Conservation (phyloP, 2,797 vertebrate species). For the Luscinia luscinia region DNA sequence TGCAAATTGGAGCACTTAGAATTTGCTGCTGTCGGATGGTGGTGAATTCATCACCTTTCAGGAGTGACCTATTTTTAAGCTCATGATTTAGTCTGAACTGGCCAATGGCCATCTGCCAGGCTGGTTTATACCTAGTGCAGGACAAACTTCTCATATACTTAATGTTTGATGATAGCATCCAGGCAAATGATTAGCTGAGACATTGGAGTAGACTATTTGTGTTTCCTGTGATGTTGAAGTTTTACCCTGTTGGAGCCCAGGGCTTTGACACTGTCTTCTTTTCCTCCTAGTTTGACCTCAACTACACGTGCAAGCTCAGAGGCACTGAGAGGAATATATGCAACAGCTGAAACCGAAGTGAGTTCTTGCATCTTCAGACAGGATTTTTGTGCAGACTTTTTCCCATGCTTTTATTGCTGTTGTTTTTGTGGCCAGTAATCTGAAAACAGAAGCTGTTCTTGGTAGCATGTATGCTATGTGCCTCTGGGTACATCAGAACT, state of each 20-base stretch:
- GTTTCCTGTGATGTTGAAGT: background rate
- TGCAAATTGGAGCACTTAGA: background rate
- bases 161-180: background rate
- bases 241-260: background rate
- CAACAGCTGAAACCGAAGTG: conserved; percentile 90
- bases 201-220: background rate
- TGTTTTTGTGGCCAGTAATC: background rate
- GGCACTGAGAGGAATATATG: conserved; percentile 85
- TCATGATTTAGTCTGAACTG: background rate
- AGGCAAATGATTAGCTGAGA: background rate
- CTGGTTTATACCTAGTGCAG: background rate
- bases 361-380: conserved; percentile 30
- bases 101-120: background rate
- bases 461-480: fast-evolving
- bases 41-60: background rate
- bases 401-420: background rate
- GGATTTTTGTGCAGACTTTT: background rate
- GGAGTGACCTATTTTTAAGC: conserved; percentile 16
- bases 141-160: background rate
- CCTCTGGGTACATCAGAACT: background rate
- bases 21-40: background rate
- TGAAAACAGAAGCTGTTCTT: background rate
- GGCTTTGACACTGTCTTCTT: background rate
- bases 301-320: conserved; percentile 95
- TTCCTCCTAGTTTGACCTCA: conserved; percentile 86